These are phyloP conservation scores for Pachypsylla venusta DNA, from an alignment of 1,140 invertebrate genomes.

Conservation along the genomic window DNA sequence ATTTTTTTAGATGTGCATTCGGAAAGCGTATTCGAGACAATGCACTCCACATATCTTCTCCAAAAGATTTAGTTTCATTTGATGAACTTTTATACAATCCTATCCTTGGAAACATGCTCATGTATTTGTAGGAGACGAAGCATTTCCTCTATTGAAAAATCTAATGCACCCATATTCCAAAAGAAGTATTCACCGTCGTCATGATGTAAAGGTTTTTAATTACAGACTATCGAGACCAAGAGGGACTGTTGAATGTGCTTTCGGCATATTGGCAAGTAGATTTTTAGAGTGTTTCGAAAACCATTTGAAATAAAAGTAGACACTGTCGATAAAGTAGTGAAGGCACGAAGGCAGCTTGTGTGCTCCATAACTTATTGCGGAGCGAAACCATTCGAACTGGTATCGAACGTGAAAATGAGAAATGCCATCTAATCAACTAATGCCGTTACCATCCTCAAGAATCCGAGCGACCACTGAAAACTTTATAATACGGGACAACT, in stretches of 20 bases:
- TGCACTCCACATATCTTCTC: no score
- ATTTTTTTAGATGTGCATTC: no score
- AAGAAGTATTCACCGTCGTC: no score
- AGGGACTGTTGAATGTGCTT: constrained; percentile 6
- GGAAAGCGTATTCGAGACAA: no score
- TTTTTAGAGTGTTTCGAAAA: constrained; percentile 24
- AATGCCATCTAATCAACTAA: not conserved
- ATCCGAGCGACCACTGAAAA: constrained; percentile 2
- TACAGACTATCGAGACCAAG: no score
- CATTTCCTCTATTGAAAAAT: no score
- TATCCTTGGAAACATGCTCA: no score
- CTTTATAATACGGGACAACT: not conserved
- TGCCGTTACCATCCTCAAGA: not conserved
- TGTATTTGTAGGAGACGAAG: no score
- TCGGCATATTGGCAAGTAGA: constrained; percentile 8
- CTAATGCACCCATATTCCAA: no score
- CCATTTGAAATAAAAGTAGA: constrained; percentile 29
- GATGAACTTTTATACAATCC: no score
- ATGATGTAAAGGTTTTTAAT: no score
- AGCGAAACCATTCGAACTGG: constrained; percentile 2
- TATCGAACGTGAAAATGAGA: not conserved
- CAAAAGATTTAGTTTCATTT: no score
- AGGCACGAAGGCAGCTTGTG: constrained; percentile 25
- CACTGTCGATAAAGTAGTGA: constrained; percentile 25
- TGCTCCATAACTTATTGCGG: constrained; percentile 26